Base-by-base conservation (phyloP, 1,140 invertebrate genomes). In the Drosophila bocki region DNA sequence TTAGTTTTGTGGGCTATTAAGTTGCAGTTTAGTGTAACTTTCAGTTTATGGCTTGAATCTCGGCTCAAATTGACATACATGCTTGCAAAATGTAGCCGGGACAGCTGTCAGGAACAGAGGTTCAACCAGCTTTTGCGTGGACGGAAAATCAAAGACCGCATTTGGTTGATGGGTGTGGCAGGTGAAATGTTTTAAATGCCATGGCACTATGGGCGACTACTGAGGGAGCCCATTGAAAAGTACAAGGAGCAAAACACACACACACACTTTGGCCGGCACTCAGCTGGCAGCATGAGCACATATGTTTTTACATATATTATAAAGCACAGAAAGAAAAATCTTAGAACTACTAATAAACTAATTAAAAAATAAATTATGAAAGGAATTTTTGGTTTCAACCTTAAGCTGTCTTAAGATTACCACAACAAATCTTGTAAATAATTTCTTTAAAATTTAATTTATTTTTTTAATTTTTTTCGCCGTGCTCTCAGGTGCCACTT, bases 61-160 rank as follows among this genome's bases (percentile, higher is more conserved):
- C 2, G 9, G 12, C 50, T 51, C 50, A 51, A 33, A 51, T 51
- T n/a, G 58, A n/a, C 58, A 53, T 19, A 53, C 33, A 63, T 3
- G 35, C 59, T 64, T 29, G 35, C 60, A 32, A 42, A 50, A 51
- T 64, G 65, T 64, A 37, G 32, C 47, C 29, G 59, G 19, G 19
- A 42, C 29, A 65, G 60, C 62, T 69, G 65, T 51, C 59, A 42
- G 60, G 60, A 51, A 33, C 47, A 62, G 22, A 22, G 26, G 42
- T 26, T 17, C 35, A 11, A 9, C 8, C 33, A 2, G 3, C 48
- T 13, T 48, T 63, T 15, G 22, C 60, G 53, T 59, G 53, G 54
- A 29, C 17, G 53, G 44, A 75, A 76, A 77, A 76, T 77, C 72
- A 75, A 75, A 75, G 58, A 75, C 54, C 67, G 39, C 56, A 60